Conservation (phyloP, 2,888 invertebrate species). For the Anticlea derivata region DNA sequence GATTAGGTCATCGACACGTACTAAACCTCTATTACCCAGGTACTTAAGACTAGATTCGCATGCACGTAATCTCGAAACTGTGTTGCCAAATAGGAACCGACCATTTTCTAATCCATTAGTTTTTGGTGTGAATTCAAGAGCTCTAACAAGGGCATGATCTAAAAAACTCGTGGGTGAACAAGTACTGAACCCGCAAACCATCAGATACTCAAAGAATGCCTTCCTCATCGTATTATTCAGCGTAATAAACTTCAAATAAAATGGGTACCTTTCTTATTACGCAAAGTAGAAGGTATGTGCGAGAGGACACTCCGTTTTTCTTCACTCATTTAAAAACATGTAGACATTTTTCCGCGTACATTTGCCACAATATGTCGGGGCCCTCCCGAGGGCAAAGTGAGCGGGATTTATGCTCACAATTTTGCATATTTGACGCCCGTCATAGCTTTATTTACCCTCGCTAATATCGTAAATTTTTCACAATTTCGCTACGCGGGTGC, state of each 20-base stretch:
- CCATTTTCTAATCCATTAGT: too few species aligned
- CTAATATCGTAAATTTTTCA: conserved; percentile 24
- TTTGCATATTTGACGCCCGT: conserved; percentile 34
- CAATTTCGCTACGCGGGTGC: conserved; percentile 5
- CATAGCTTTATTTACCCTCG: conserved; percentile 23
- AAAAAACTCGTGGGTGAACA: too few species aligned
- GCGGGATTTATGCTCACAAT: conserved; percentile 36
- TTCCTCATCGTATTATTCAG: too few species aligned
- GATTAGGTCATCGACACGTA: conserved; percentile 14
- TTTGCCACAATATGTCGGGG: conserved; percentile 25
- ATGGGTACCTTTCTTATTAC: conserved; percentile 4
- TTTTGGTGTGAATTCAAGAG: too few species aligned
- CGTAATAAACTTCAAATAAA: conserved; percentile 5
- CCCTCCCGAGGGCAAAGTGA: conserved; percentile 25
- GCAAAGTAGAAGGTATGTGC: conserved; percentile 6
- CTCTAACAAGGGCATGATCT: too few species aligned
- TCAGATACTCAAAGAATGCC: too few species aligned
- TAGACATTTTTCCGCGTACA: conserved; percentile 22
- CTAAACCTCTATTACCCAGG: background rate
- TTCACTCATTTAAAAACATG: conserved; percentile 23
- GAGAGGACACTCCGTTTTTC: background rate
- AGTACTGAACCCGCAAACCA: too few species aligned
- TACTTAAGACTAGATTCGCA: background rate
- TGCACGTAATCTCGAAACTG: too few species aligned
- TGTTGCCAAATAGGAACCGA: too few species aligned